Evolutionary conservation across 2,113 vertebrate genomes (phyloP), one percentile per base, ranked within the genome.

Genomic region (Pleuronectes platessa): DNA sequence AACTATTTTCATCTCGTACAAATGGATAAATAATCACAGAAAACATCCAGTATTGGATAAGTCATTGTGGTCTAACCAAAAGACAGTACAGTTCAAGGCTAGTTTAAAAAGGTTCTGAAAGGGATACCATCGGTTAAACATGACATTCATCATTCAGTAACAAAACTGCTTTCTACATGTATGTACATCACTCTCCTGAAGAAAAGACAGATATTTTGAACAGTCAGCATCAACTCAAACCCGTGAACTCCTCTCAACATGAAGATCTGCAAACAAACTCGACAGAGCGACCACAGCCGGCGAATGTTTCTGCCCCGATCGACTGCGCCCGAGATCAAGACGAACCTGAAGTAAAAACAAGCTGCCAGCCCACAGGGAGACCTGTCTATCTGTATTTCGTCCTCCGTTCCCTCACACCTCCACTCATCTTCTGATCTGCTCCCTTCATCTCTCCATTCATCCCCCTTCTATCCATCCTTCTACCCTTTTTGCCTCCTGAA

Each of bases 271-370:
- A 73, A 75, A 72, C 67, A 60, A 79, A 73, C n/a, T 71, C 3
- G 9, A 40, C 13, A 55, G 60, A 14, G 21, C 42, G 47, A 78
- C 70, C 31, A 68, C 27, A 53, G 59, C 23, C 47, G 21, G 63
- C 5, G 0, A 73, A 74, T 42, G 24, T 51, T 74, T 75, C 78
- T 64, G 51, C 71, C n/a, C 42, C 56, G 17, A 60, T 58, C 35
- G 51, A 80, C 49, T 56, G 37, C 42, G 73, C 9, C 68, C 40
- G 55, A 80, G 61, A 86, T 86, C 76, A 86, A 86, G 74, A 74
- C 27, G 1, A 54, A 54, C 23, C 55, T 35, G 2, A 60, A 73
- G 76, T 55, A 20, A 65, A 86, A 78, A 86, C 53, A 74, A 77
- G 79, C 54, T 74, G 55, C 49, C 20, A 4, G 45, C 80, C 76